Conservation (phyloP, 2,888 invertebrate species). For the Osmoderma eremita region DNA sequence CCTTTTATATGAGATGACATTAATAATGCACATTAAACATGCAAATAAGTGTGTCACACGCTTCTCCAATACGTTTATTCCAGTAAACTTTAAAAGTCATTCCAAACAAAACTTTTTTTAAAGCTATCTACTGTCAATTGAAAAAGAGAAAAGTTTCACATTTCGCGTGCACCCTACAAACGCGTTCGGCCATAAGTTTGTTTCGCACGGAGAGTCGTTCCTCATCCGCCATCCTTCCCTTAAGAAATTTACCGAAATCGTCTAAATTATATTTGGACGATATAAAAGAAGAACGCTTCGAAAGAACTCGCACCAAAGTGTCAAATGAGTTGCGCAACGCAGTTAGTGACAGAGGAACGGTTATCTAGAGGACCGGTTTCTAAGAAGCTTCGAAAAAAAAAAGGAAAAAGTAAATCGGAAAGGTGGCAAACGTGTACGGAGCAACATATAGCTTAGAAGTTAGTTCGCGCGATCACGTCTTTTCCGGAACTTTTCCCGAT, state of each 20-base stretch:
- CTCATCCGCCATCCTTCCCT: neutral
- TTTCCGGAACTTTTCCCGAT: conserved; percentile 54
- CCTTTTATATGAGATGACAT: neutral
- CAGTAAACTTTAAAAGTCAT: too few relatives aligned
- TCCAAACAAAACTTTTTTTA: too few relatives aligned
- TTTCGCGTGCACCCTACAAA: too few relatives aligned
- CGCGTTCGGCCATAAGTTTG: too few relatives aligned
- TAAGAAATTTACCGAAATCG: conserved; percentile 2
- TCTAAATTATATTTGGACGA: conserved; percentile 31
- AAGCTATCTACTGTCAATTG: too few relatives aligned
- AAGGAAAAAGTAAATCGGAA: neutral
- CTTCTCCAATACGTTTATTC: too few relatives aligned
- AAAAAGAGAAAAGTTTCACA: too few relatives aligned
- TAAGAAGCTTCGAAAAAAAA: neutral
- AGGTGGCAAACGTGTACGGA: conserved; percentile 27
- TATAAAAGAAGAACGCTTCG: conserved; percentile 34
- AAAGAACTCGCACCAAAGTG: conserved; percentile 37
- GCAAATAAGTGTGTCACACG: too few relatives aligned
- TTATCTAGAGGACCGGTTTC: neutral
- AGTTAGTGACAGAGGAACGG: neutral
- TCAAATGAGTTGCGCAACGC: conserved; percentile 36
- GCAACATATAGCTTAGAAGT: conserved; percentile 57
- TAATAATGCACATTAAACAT: too few relatives aligned
- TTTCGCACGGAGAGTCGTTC: too few relatives aligned
- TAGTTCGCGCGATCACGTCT: conserved; percentile 58